These are phyloP conservation scores for Microtus ochrogaster DNA, from an alignment of 2,113 vertebrate genomes.

Conservation along the genomic window DNA sequence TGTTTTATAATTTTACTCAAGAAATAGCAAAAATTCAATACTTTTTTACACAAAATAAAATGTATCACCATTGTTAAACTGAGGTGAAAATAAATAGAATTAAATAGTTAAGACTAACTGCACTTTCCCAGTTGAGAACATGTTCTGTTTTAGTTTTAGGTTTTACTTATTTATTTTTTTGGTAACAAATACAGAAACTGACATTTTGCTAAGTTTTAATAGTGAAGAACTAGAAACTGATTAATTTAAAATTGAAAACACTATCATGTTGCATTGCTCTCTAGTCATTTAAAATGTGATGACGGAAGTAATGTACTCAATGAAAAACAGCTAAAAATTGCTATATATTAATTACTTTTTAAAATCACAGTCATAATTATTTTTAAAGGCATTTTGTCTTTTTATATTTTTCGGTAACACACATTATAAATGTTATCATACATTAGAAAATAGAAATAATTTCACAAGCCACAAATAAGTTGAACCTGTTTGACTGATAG, in stretches of 20 bases:
- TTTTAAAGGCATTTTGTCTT: background rate
- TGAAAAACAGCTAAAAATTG: background rate
- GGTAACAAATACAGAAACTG: slow-evolving; percentile 18
- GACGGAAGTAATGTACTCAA: background rate
- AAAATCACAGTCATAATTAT: background rate
- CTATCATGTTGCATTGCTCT: background rate
- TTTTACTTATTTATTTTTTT: no score
- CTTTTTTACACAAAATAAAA: background rate
- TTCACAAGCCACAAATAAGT: slow-evolving; percentile 5
- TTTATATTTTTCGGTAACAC: background rate
- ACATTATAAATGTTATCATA: background rate
- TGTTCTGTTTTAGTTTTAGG: background rate
- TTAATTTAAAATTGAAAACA: slow-evolving; percentile 51
- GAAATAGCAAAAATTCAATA: slow-evolving; percentile 18
- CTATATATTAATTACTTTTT: background rate
- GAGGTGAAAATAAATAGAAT: background rate
- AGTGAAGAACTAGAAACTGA: slow-evolving; percentile 32
- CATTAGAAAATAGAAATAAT: slow-evolving; percentile 55
- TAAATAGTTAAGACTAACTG: slow-evolving; percentile 5
- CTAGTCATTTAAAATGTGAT: slow-evolving; percentile 7
- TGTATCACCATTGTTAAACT: background rate
- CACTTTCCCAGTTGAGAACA: slow-evolving; percentile 10
- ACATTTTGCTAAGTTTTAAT: slow-evolving; percentile 6
- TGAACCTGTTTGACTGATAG: slow-evolving; percentile 9
- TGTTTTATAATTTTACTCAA: background rate